Percentiles rank a stretch among this genome's conserved stretches.
Conservation (phyloP, 2,113 vertebrate genomes). For the Ammospiza nelsoni region DNA sequence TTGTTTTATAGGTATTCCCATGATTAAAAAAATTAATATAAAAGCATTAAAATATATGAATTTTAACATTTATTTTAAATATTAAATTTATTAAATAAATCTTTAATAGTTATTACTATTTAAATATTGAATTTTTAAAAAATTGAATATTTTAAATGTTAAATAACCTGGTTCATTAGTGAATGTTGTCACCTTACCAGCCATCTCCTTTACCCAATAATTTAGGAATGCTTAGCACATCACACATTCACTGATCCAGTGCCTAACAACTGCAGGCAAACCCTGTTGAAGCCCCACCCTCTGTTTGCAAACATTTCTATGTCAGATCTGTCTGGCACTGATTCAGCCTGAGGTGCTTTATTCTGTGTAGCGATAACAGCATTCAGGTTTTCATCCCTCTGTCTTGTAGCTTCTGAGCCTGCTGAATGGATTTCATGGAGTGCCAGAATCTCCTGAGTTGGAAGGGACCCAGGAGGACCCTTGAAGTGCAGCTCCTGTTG, state of each 20-base stretch:
- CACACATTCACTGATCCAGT: neutral
- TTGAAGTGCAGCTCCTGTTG: neutral
- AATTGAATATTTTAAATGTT: neutral
- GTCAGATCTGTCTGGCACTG: neutral
- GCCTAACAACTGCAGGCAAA: neutral
- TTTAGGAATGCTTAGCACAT: neutral
- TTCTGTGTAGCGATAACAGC: neutral
- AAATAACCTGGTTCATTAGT: neutral
- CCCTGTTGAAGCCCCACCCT: neutral
- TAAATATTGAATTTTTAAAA: neutral
- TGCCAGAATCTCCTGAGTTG: neutral
- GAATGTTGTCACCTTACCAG: neutral
- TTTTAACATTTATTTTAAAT: neutral
- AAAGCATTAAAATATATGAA: neutral
- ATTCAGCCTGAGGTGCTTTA: neutral
- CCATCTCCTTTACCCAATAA: neutral
- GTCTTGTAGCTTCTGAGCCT: neutral
- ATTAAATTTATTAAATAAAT: no score
- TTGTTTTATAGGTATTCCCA: neutral
- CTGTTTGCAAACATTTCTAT: neutral
- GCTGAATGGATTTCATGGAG: neutral
- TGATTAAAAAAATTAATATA: neutral
- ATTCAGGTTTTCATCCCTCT: neutral
- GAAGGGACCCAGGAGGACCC: neutral
- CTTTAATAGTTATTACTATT: neutral